Evolutionary conservation across 2,888 invertebrate genomes (phyloP).

Genomic region (Periphyllus acericola): DNA sequence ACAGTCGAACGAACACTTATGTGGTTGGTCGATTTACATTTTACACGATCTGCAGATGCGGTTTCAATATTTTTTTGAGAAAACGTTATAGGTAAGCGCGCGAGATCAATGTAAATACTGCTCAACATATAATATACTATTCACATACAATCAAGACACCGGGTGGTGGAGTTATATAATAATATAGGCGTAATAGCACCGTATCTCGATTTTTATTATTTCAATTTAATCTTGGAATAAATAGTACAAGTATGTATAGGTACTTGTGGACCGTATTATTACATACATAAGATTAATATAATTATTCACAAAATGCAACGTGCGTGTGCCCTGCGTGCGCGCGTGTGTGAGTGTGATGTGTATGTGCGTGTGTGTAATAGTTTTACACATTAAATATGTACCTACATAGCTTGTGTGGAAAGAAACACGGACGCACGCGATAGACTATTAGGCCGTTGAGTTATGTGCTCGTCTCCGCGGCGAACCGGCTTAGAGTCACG

Average conservation of each 20-base stretch:
- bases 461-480: conserved; percentile 21
- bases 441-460: conserved; percentile 5
- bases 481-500: conserved; percentile 35
- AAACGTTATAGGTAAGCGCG: no score
- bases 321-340: no score
- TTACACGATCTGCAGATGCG: not conserved
- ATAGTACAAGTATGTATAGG: not conserved
- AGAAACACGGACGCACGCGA: not conserved
- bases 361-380: no score
- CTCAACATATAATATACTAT: no score
- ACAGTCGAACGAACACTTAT: not conserved
- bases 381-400: no score
- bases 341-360: no score
- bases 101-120: no score
- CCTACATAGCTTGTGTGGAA: not conserved
- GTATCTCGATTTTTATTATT: not conserved
- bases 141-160: no score
- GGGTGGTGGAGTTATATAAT: no score
- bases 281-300: not conserved
- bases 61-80: no score
- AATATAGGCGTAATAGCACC: no score
- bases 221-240: not conserved
- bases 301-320: not conserved
- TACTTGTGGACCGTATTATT: no score
- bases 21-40: not conserved